Conservation (phyloP, 1,140 invertebrate species). For the Adoxophyes honmai region DNA sequence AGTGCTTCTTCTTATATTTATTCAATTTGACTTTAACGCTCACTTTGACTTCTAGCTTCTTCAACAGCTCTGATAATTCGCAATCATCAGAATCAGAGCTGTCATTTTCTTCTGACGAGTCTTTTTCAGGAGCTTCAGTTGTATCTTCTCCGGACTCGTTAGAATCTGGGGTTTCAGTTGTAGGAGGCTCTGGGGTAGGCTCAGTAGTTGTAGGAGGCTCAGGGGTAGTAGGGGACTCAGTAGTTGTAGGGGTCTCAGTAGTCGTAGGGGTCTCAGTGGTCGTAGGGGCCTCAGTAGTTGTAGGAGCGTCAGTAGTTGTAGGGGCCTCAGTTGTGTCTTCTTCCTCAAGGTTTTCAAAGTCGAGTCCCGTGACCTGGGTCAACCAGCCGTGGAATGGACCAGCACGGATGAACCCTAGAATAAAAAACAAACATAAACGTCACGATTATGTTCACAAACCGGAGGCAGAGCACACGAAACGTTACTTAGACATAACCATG, state of each 20-base stretch:
- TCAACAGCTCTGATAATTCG: slow-evolving; percentile 43
- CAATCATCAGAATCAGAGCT: slow-evolving; percentile 21
- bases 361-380: slow-evolving; percentile 40
- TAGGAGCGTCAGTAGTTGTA: slow-evolving; percentile 1
- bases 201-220: slow-evolving; percentile 19
- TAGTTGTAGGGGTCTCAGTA: slow-evolving; percentile 16
- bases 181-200: slow-evolving; percentile 18
- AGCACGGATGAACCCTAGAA: slow-evolving; percentile 50
- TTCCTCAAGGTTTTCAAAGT: slow-evolving; percentile 48
- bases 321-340: slow-evolving; percentile 19
- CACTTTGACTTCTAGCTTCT: slow-evolving; percentile 53
- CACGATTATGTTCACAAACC: too few species aligned
- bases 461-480: too few species aligned
- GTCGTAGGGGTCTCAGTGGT: slow-evolving; percentile 1
- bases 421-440: too few species aligned
- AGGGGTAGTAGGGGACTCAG: slow-evolving; percentile 18
- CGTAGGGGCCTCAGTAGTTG: slow-evolving; percentile 12
- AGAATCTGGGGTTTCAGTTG: slow-evolving; percentile 22
- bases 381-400: slow-evolving; percentile 56
- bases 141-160: slow-evolving; percentile 25
- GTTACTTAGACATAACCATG: too few species aligned
- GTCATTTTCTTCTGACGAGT: slow-evolving; percentile 1
- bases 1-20: slow-evolving; percentile 36
- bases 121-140: slow-evolving; percentile 1
- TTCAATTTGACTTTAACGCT: slow-evolving; percentile 53